These are phyloP conservation scores for Melanostoma mellinum DNA, from an alignment of 2,888 invertebrate species.

Conservation along the genomic window DNA sequence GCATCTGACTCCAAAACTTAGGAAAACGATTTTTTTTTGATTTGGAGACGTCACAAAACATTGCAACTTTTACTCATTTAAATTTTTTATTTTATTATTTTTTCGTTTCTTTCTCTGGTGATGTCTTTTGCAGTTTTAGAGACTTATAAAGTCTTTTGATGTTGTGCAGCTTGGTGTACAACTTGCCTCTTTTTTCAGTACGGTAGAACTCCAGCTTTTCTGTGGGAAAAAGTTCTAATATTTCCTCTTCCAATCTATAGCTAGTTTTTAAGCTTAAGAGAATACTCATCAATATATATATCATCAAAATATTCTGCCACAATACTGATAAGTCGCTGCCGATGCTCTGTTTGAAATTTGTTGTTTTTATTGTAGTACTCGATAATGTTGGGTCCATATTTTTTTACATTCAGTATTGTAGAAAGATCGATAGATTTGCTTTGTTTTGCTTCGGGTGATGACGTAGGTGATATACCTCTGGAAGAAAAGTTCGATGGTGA, in stretches of 20 bases:
- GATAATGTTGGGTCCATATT: slow-evolving; percentile 6
- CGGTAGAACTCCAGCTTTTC: slow-evolving; percentile 57
- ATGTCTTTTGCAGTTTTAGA: slow-evolving; percentile 18
- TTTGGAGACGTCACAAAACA: no score
- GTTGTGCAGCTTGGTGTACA: slow-evolving; percentile 47
- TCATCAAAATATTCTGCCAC: no score
- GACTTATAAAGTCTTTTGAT: slow-evolving; percentile 26
- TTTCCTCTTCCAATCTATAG: slow-evolving; percentile 51
- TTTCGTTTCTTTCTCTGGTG: slow-evolving; percentile 5
- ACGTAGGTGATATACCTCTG: slow-evolving; percentile 7
- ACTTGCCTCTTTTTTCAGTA: slow-evolving; percentile 52
- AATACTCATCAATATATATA: no score
- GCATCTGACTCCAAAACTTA: slow-evolving; percentile 48
- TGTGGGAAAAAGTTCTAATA: slow-evolving; percentile 46
- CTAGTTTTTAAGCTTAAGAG: slow-evolving; percentile 45
- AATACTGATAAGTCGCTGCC: slow-evolving; percentile 34
- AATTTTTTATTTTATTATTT: slow-evolving; percentile 5
- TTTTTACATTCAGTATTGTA: background rate
- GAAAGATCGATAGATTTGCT: background rate
- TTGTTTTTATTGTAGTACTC: background rate
- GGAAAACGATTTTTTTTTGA: no score
- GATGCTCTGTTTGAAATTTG: slow-evolving; percentile 29
- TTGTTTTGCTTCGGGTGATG: slow-evolving; percentile 5
- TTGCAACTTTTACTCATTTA: slow-evolving; percentile 20
- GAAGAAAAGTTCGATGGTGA: background rate